Percentiles rank a stretch among this genome's conserved stretches.
These are phyloP conservation scores for Oncorhynchus nerka DNA, from an alignment of 2,113 vertebrate species.

Conservation along the genomic window DNA sequence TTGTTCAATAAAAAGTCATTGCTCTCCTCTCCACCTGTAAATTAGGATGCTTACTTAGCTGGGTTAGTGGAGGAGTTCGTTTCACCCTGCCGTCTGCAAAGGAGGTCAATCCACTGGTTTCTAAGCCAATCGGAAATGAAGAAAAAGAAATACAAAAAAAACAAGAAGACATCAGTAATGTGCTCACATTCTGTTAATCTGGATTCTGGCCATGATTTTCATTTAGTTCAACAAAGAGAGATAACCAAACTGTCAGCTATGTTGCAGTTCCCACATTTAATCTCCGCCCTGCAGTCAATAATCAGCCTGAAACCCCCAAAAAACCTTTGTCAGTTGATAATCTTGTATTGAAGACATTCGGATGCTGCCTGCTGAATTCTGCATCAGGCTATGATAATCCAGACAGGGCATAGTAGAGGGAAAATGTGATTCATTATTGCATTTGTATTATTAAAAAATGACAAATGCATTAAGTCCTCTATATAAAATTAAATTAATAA, in stretches of 20 bases:
- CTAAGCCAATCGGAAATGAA: slow-evolving; percentile 59
- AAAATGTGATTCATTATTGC: slow-evolving; percentile 85
- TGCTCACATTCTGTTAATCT: slow-evolving; percentile 90
- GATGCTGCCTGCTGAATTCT: slow-evolving; percentile 69
- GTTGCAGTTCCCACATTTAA: slow-evolving; percentile 84
- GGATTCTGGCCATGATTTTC: slow-evolving; percentile 94
- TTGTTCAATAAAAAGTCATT: neutral
- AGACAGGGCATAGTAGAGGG: slow-evolving; percentile 59
- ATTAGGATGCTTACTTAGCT: slow-evolving; percentile 33
- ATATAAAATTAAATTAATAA: slow-evolving; percentile 74
- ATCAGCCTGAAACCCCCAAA: slow-evolving; percentile 75
- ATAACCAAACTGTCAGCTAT: slow-evolving; percentile 90
- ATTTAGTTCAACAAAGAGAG: slow-evolving; percentile 93
- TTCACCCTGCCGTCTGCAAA: slow-evolving; percentile 46
- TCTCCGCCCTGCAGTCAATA: slow-evolving; percentile 88
- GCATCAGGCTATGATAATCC: slow-evolving; percentile 73
- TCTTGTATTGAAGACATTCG: slow-evolving; percentile 79
- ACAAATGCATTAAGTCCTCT: slow-evolving; percentile 81
- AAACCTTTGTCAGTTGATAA: slow-evolving; percentile 76
- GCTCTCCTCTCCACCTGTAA: slow-evolving; percentile 10
- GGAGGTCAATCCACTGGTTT: slow-evolving; percentile 72
- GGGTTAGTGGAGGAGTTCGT: slow-evolving; percentile 24
- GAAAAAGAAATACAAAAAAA: slow-evolving; percentile 4
- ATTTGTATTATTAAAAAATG: slow-evolving; percentile 77
- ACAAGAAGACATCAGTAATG: slow-evolving; percentile 79